Conservation (phyloP, 2,888 invertebrate species). For the Melinaea menophilus region DNA sequence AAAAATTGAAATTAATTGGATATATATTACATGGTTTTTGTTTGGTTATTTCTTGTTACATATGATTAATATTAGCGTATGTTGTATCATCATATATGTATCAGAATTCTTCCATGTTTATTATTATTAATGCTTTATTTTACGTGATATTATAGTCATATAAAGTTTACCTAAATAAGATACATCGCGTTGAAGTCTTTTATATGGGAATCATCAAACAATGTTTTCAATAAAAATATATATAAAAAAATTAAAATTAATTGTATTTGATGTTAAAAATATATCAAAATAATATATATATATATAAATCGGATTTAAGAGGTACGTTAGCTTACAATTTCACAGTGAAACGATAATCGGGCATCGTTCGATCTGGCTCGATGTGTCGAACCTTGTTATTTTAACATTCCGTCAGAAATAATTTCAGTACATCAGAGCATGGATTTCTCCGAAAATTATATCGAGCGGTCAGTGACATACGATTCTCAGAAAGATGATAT, state of each 20-base stretch:
- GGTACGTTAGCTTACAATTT: conserved; percentile 23
- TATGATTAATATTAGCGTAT: not conserved
- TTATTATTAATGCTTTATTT: no score
- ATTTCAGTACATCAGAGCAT: conserved; percentile 33
- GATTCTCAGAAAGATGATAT: conserved; percentile 27
- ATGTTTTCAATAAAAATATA: not conserved
- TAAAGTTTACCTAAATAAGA: not conserved
- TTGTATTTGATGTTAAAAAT: not conserved
- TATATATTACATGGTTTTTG: not conserved
- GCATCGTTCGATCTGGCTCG: conserved; percentile 28
- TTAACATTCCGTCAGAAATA: conserved; percentile 33
- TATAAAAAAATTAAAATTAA: not conserved
- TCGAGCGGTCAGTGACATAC: conserved; percentile 29
- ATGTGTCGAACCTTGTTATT: conserved; percentile 33
- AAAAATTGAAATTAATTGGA: not conserved
- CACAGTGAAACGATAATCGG: conserved; percentile 30
- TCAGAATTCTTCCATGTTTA: no score
- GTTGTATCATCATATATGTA: no score
- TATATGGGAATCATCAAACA: not conserved
- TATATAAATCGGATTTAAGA: not conserved
- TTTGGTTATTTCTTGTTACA: not conserved
- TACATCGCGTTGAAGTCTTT: conserved; percentile 19
- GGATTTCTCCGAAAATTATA: conserved; percentile 34
- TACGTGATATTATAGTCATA: no score
- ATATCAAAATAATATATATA: not conserved